A percentile compares a stretch with the other conserved stretches of the same genome.
phyloP scores from a whole-genome alignment of 1,140 invertebrate species.

The Brachionus koreanus region DNA sequence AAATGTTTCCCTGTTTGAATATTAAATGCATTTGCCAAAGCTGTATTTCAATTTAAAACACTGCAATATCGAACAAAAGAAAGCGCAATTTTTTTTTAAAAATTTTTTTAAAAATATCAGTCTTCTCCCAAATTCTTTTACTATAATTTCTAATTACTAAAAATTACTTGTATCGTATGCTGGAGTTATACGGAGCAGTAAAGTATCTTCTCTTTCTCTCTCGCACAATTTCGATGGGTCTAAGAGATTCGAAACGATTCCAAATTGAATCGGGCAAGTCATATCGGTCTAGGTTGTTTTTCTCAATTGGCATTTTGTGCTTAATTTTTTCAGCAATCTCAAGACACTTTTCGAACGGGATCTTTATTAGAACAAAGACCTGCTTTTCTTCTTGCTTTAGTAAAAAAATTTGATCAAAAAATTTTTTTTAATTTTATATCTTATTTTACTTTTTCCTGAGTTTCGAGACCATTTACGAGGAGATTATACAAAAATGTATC shows the following conservation, averaged over 20 bases:
- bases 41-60: too few relatives aligned
- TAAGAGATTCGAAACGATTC: constrained; percentile 17
- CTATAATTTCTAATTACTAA: too few relatives aligned
- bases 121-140: too few relatives aligned
- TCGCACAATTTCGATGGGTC: background rate
- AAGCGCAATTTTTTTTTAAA: too few relatives aligned
- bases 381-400: background rate
- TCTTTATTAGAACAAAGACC: constrained; percentile 21
- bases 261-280: background rate
- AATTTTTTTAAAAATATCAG: too few relatives aligned
- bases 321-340: constrained; percentile 41
- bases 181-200: constrained; percentile 27
- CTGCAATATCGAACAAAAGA: too few relatives aligned
- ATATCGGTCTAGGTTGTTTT: constrained; percentile 22
- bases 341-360: constrained; percentile 32
- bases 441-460: background rate
- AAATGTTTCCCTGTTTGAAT: too few relatives aligned
- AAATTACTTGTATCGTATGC: constrained; percentile 25
- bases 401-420: background rate
- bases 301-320: constrained; percentile 34
- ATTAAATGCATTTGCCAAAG: too few relatives aligned
- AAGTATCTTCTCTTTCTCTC: constrained; percentile 29
- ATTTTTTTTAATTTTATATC: background rate
- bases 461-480: constrained; percentile 1
- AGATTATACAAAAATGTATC: background rate